phyloP scores from a whole-genome alignment of 37 sponge, comb jelly and placozoan species.

The Cladorhizidae sp. region DNA sequence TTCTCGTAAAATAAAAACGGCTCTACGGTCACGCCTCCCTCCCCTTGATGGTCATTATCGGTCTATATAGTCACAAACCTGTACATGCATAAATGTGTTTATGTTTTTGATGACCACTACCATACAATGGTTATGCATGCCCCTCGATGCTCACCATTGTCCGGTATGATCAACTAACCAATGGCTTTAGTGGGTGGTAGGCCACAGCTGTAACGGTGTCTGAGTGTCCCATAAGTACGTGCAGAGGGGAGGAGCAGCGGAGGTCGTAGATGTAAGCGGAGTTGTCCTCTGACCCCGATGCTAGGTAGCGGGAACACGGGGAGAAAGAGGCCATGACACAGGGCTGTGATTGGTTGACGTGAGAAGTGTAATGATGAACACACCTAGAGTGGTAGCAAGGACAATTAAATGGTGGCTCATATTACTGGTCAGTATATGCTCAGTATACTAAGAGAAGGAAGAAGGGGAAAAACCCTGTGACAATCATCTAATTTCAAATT shows the following conservation, averaged over 20 bases:
- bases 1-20: too few species aligned
- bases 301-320: conserved; percentile 87
- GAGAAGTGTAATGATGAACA: conserved; percentile 57
- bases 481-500: too few species aligned
- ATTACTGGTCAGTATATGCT: not conserved
- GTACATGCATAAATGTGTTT: too few species aligned
- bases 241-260: conserved; percentile 46
- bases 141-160: not conserved
- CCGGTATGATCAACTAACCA: conserved; percentile 43
- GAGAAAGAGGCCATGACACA: conserved; percentile 72
- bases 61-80: not conserved
- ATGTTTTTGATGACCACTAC: not conserved
- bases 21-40: too few species aligned
- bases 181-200: conserved; percentile 67
- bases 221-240: conserved; percentile 73
- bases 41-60: too few species aligned
- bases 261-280: conserved; percentile 87
- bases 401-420: not conserved
- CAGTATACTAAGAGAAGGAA: too few species aligned
- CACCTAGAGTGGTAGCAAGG: conserved; percentile 57
- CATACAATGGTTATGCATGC: not conserved
- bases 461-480: too few species aligned
- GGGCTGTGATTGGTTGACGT: conserved; percentile 51
- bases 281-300: conserved; percentile 88
- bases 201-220: conserved; percentile 57